Evolutionary conservation across 2,888 invertebrate genomes (phyloP), one percentile per base, ranked within the genome.

Genomic region (Cephus sareptanus): DNA sequence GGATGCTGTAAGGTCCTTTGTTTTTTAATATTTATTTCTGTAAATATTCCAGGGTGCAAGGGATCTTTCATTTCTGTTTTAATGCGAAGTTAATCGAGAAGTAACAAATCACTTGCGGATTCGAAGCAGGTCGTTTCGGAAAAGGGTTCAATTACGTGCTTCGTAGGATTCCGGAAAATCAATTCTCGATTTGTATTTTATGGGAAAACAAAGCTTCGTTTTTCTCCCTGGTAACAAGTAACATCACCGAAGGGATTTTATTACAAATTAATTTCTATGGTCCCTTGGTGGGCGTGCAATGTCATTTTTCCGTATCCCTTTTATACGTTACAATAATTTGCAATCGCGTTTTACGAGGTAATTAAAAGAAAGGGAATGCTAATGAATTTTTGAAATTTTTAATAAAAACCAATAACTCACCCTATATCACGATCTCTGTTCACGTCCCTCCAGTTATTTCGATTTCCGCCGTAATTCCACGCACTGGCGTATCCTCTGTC

Each of bases 401-500:
- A 56, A 56, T 56, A 56, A 56, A 56, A 56, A 56, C 56, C 56
- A 15, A 56, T 56, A 56, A 56, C 80, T 81, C 69, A 85, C 84
- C 84, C 83, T 12, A 73, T 78, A 78, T 84, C 83, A n/a, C 83
- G 84, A 75, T 83, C 83, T 40, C 83, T 79, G 76, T 82, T 82
- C 73, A 84, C 75, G 75, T 85, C 83, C 76, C 89, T 82, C 89
- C 89, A 89, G 76, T 78, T 83, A 80, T 88, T 87, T 37, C 89
- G 83, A 13, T 76, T 80, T 37, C 88, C 86, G 34, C 84, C 86
- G 81, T 89, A 89, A 79, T 89, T 89, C 89, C 88, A 89, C 34
- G 85, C 86, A 73, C 86, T 88, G 23, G 89, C 89, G 77, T 89
- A 88, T 37, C 87, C 86, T 69, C 87, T 81, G 69, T 88, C 87